A percentile compares a stretch with the other conserved stretches of the same genome.
These are phyloP conservation scores for Pontoporia blainvillei DNA, from an alignment of 2,113 vertebrate genomes.

Conservation along the genomic window DNA sequence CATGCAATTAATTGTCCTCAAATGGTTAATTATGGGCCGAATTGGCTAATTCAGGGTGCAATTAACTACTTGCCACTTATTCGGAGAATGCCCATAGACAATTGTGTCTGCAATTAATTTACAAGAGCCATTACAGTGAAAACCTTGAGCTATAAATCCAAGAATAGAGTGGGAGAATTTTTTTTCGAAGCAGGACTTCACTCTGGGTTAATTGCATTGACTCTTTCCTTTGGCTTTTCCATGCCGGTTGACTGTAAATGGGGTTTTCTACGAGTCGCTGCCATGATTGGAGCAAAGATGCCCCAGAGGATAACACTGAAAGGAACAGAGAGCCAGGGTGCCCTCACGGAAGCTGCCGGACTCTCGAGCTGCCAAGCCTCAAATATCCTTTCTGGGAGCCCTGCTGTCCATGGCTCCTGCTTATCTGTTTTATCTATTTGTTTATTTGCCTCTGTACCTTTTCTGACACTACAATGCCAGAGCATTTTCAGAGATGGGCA, in stretches of 20 bases:
- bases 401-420: neutral
- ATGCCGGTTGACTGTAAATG: slow-evolving; percentile 45
- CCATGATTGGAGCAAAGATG: neutral
- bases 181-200: slow-evolving; percentile 43
- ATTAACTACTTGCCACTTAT: slow-evolving; percentile 74
- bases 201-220: slow-evolving; percentile 62
- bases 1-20: slow-evolving; percentile 75
- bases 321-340: rapidly evolving
- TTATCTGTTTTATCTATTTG: neutral
- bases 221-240: slow-evolving; percentile 51
- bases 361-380: neutral
- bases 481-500: neutral
- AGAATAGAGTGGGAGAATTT: slow-evolving; percentile 46
- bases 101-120: slow-evolving; percentile 75
- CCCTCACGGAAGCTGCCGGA: rapidly evolving
- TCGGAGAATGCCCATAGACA: slow-evolving; percentile 66
- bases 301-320: rapidly evolving
- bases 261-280: neutral
- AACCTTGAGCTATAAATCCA: slow-evolving; percentile 58
- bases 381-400: neutral
- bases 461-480: neutral
- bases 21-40: slow-evolving; percentile 75
- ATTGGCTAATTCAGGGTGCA: slow-evolving; percentile 75
- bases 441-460: neutral
- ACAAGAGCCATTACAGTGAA: slow-evolving; percentile 65